phyloP scores from a whole-genome alignment of 2,113 vertebrate genomes.

The Prionailurus viverrinus region DNA sequence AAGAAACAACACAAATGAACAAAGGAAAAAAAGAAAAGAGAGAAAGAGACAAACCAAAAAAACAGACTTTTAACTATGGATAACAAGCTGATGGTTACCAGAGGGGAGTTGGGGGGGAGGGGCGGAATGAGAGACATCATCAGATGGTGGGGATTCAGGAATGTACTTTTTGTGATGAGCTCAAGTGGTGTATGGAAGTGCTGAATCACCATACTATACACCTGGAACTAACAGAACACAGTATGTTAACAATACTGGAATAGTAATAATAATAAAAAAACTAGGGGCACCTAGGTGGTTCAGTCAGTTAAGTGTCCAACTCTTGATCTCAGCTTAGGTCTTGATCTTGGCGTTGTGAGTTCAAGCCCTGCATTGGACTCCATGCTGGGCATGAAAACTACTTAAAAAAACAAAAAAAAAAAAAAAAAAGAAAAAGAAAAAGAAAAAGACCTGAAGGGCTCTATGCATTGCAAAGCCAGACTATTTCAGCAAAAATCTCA shows the following conservation, averaged over 20 bases:
- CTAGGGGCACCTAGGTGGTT: too few species aligned
- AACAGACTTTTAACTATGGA: background rate
- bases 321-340: too few species aligned
- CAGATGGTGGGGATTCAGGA: background rate
- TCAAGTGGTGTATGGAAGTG: background rate
- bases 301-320: too few species aligned
- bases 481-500: slow-evolving; percentile 4
- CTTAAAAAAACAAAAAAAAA: background rate
- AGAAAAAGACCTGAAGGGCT: background rate
- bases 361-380: too few species aligned
- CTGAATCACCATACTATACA: background rate
- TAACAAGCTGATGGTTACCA: background rate
- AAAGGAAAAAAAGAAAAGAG: too few species aligned
- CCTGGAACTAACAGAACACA: background rate
- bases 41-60: background rate
- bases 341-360: too few species aligned
- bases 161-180: background rate
- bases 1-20: too few species aligned
- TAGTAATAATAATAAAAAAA: background rate
- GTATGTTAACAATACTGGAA: background rate
- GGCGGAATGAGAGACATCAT: background rate
- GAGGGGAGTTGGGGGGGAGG: background rate
- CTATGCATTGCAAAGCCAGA: background rate
- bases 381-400: too few species aligned
- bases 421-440: background rate